phyloP scores from a whole-genome alignment of 2,888 invertebrate species.

The Nomada goodeniana region DNA sequence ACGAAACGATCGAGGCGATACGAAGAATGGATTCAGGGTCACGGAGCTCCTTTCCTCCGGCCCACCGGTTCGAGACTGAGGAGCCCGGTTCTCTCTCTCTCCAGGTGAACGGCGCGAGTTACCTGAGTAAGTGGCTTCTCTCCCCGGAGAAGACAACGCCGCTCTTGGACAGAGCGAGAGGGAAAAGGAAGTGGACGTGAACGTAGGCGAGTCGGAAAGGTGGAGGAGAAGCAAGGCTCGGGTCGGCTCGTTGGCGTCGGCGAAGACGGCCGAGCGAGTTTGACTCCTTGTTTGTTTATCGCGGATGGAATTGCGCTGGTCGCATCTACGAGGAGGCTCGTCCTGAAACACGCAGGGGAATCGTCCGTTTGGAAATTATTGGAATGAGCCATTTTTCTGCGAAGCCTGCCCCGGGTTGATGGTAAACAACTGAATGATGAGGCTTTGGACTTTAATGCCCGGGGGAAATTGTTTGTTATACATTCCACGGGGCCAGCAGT shows the following conservation, averaged over 20 bases:
- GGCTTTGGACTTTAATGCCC: too few relatives aligned
- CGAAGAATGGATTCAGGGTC: conserved; percentile 76
- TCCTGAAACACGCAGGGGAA: neutral
- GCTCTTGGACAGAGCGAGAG: conserved; percentile 41
- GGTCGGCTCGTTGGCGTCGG: conserved; percentile 37
- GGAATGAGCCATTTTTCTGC: too few relatives aligned
- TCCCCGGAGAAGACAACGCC: conserved; percentile 19
- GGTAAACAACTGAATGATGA: too few relatives aligned
- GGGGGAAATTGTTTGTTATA: too few relatives aligned
- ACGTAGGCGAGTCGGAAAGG: conserved; percentile 65
- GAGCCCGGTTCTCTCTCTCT: conserved; percentile 71
- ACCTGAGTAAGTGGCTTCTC: conserved; percentile 67
- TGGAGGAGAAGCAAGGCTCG: conserved; percentile 64
- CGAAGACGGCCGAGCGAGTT: conserved; percentile 52
- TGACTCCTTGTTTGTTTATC: conserved; percentile 62
- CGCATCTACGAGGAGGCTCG: neutral
- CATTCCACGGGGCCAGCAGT: too few relatives aligned
- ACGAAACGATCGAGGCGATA: conserved; percentile 3
- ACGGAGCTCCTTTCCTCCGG: conserved; percentile 83
- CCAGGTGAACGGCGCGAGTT: conserved; percentile 77
- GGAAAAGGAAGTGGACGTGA: conserved; percentile 55
- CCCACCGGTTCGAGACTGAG: conserved; percentile 83
- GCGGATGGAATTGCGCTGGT: conserved; percentile 23
- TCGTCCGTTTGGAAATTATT: neutral
- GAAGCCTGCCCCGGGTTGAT: too few relatives aligned